Base-by-base conservation (phyloP, 1,140 invertebrate genomes). In the Pantala flavescens region DNA sequence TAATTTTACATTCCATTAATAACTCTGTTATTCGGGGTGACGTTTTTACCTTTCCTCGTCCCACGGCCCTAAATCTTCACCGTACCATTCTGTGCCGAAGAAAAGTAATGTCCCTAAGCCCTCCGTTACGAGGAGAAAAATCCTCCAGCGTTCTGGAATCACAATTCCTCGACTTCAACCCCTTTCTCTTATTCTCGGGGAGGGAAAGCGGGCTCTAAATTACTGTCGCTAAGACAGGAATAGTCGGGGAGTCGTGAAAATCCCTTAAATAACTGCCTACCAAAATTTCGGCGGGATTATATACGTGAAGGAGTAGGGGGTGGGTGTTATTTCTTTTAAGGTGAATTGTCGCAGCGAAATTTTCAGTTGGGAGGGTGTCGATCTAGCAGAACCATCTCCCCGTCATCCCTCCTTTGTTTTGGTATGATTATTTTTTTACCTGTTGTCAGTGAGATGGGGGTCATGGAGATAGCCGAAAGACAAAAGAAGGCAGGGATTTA, bases 1-100 rank as follows among this genome's bases (percentile, higher is more conserved):
- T 63, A 63, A 63, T 63, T 63, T 63, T 63, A 63, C 49, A 63
- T 63, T 63, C 49, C 49, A 63, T 63, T 63, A 63, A 63, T 63
- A 63, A 63, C 49, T 63, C 49, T 63, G 28, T 36, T 36, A 63
- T 63, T 19, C 49, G 49, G 14, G 1, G 49, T 63, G 49, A 63
- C 49, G n/a, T 63, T 63, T 63, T 63, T 63, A 19, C 49, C 49
- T 21, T 3, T 12, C 49, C 49, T 63, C 49, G 28, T 63, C n/a
- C 49, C 12, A 21, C 49, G 49, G 49, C 49, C 49, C 49, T 63
- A 63, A 63, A 63, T 63, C 49, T 63, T 63, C 14, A 5, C 49
- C 49, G 49, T 63, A 63, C 49, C 16, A 63, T 16, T 63, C 49
- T 63, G 49, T 63, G 49, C 49, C 49, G 49, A 63, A 63, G 49